Evolutionary conservation across 2,888 invertebrate genomes (phyloP), one percentile per base, ranked within the genome.

Genomic region (Hoplodrina blanda): DNA sequence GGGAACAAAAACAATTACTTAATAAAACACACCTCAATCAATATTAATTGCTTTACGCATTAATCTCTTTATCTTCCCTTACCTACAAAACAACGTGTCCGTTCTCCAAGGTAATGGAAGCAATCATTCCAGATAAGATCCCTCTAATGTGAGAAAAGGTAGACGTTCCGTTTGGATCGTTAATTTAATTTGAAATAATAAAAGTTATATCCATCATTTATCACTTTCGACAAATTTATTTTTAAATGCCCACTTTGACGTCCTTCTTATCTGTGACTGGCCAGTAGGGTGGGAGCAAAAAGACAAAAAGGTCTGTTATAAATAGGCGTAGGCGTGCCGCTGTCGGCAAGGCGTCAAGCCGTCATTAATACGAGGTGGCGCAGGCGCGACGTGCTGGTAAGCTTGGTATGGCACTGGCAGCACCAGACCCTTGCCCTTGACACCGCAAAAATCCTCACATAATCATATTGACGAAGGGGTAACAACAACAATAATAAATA

Each of bases 171-270:
- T 89, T 90, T 87, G 91, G 92, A 92, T 95, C 94, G 95, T 95
- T 95, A 94, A 95, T 95, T 95, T 95, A 95, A 95, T 95, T 95
- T 94, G 94, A 95, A 94, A 95, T 95, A 95, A 95, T 95, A 95
- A 95, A 95, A 95, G 89, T 94, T 94, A 94, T 95, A 95, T 93
- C 92, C 94, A 91, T 94, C 95, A 94, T 95, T 95, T 95, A 95
- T 95, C 95, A 94, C 95, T 94, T 95, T 94, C 94, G 94, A 96
- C 96, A 96, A 96, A 96, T 96, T 96, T 93, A 94, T 93, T 95
- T 96, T 95, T 95, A 95, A 96, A 95, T 93, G 94, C 92, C 92
- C 91, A 92, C 91, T 92, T 91, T 90, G 92, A 91, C 87, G 92
- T 91, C 91, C 91, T 89, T 90, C 91, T 95, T 94, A 94, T 94